Evolutionary conservation across 2,113 vertebrate genomes (phyloP).

Genomic region (Aegithalos caudatus): DNA sequence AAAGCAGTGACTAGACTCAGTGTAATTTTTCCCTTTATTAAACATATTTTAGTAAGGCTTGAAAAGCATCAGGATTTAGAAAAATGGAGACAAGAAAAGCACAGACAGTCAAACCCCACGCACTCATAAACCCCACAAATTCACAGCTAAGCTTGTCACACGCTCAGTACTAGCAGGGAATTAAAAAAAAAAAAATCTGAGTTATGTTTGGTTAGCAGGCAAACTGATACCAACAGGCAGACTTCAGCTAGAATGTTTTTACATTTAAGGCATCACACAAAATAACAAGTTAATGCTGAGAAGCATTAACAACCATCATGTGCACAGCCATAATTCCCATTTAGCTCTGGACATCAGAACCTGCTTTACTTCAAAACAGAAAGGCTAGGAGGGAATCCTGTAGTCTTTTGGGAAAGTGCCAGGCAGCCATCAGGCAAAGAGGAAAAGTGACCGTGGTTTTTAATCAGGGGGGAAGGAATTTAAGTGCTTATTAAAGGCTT

Average conservation of each 20-base stretch:
- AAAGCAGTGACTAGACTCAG: slow-evolving; percentile 8
- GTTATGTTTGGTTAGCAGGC: not conserved
- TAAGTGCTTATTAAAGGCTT: slow-evolving; percentile 13
- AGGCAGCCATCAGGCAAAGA: not conserved
- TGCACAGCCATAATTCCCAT: not conserved
- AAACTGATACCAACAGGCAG: not conserved
- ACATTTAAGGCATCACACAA: slow-evolving; percentile 42
- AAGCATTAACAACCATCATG: not conserved
- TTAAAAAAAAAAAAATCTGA: not conserved
- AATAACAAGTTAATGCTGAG: not conserved
- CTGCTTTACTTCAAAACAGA: not conserved
- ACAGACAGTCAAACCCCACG: not conserved
- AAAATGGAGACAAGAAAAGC: not conserved
- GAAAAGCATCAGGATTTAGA: slow-evolving; percentile 9
- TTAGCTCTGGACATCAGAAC: not conserved
- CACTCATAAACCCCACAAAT: not conserved
- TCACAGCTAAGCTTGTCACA: slow-evolving; percentile 4
- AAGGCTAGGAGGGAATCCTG: not conserved
- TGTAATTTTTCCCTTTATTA: slow-evolving; percentile 20
- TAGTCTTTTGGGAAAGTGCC: not conserved
- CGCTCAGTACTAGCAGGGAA: not conserved
- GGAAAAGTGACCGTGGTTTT: not conserved
- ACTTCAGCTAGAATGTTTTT: not conserved
- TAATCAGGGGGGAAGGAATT: not conserved
- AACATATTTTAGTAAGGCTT: slow-evolving; percentile 31